Evolutionary conservation across 2,797 vertebrate species (phyloP).

Genomic region (Manis pentadactyla): DNA sequence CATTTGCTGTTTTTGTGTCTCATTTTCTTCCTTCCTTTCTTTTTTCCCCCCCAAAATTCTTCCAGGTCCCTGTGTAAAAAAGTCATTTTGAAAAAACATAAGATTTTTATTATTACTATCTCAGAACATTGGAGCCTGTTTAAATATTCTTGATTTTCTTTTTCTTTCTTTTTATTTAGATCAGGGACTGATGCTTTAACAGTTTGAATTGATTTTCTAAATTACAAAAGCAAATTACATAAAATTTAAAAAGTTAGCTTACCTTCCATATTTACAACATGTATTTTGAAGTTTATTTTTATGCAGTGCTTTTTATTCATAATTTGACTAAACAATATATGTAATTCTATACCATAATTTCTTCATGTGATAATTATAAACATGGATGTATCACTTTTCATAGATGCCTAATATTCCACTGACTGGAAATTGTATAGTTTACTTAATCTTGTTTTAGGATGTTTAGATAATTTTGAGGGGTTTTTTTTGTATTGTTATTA

Average conservation of each 20-base stretch:
- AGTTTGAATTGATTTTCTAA: conserved; percentile 24
- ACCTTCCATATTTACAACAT: not conserved
- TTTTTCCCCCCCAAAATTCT: not conserved
- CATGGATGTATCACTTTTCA: not conserved
- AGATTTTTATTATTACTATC: not conserved
- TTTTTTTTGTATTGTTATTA: not conserved
- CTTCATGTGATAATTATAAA: conserved; percentile 7
- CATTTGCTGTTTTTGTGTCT: not conserved
- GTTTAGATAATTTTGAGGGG: not conserved
- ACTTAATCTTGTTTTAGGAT: not conserved
- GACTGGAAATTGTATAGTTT: not conserved
- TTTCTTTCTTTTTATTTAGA: not conserved
- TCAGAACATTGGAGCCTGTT: not conserved
- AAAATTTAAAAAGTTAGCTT: not conserved
- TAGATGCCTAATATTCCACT: not conserved
- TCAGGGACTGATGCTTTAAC: not conserved
- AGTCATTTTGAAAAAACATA: not conserved
- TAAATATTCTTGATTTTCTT: not conserved
- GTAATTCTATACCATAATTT: not conserved
- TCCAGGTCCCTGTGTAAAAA: not conserved
- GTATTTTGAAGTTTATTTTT: not conserved
- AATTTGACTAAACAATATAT: not conserved
- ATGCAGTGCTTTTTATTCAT: not conserved
- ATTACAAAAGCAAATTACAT: not conserved
- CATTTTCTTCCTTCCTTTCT: not conserved